Evolutionary conservation across 30 jellyfish, hydroid and myxozoan genomes (phyloP), one percentile per base, ranked within the genome.

Genomic region (Phacellophora camtschatica): DNA sequence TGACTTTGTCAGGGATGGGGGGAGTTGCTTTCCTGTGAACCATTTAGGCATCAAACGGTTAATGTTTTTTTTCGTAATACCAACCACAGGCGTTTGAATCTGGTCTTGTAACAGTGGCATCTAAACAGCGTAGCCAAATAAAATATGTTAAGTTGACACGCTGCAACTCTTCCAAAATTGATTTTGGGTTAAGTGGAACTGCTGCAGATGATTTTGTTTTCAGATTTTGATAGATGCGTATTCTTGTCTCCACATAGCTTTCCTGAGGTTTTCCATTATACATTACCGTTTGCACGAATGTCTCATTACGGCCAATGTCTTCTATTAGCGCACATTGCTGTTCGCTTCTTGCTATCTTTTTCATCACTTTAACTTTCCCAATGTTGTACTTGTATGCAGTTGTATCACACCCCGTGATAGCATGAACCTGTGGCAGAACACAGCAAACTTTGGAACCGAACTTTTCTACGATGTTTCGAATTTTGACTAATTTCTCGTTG

Each of bases 11-110:
- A 64, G 58, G 18, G 78, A 29, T 64, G 78, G 39, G 74, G 69
- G 69, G 10, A 69, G 43, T 41, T 69, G 72, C 43, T 36, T 41
- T 36, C 83, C 83, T 42, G 83, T 69, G 83, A 35, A 69, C 83
- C 67, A 69, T 69, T 36, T 69, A 69, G 67, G 83, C 43, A 25
- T 41, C 49, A 23, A 41, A 15, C 16, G 78, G 46, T 34, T 15
- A n/a, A 36, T 10, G 16, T 4, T 41, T n/a, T n/a, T 69, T 73
- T 35, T 69, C 83, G 48, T 48, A 69, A 42, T 29, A 4, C 67
- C 83, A 69, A 31, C 83, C 71, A 41, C 83, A 35, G 42, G 45
- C 39, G 23, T 8, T 69, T 41, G 69, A 73, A 45, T 41, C 83
- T 3, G 66, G 74, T 69, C 83, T 37, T 69, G 71, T n/a, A 3